Evolutionary conservation across 2,888 invertebrate genomes (phyloP), one percentile per base, ranked within the genome.

Genomic region (Alitta virens): DNA sequence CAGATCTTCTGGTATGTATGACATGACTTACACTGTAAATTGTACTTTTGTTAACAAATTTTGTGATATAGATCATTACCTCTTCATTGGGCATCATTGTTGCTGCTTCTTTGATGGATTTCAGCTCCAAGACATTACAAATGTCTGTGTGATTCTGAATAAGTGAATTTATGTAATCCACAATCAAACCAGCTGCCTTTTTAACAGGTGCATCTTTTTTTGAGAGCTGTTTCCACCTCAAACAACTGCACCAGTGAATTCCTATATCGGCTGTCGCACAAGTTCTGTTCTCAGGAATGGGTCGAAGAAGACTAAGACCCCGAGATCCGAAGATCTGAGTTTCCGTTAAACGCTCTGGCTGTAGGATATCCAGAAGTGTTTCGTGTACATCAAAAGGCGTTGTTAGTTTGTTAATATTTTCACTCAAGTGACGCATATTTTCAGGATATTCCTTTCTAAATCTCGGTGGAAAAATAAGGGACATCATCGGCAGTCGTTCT

Each of bases 341-440:
- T 23, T 50, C 43, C 9, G 27, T 23, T 26, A 50, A 21, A 1
- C 24, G 23, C 16, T 2, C 16, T 27, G 26, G 38, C 58, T 76
- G 70, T 18, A 78, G 63, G 18, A 78, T 56, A 60, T 75, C 73
- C 21, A 63, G 43, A 38, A 79, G 56, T 1, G 76, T 78, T 64
- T 74, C 75, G 63, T 79, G 71, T 42, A 79, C 62, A 66, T 79
- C 79, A 69, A 76, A 78, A 3, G 78, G 75, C 14, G 78, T 75
- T 7, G 74, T 68, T 18, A 79, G 67, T 40, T 70, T 65, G 21
- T 75, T 64, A 12, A 67, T 64, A 65, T 79, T 79, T n/a, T 51
- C 57, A 42, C 51, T 40, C 38, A 65, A 43, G 46, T 62, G 54
- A 25, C 16, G n/a, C 33, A 65, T 54, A 25, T 49, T 38, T 1